Percentiles rank a stretch among this genome's conserved stretches.
Evolutionary conservation across 2,888 invertebrate species (phyloP).

Genomic region (Harpalus rubripes): DNA sequence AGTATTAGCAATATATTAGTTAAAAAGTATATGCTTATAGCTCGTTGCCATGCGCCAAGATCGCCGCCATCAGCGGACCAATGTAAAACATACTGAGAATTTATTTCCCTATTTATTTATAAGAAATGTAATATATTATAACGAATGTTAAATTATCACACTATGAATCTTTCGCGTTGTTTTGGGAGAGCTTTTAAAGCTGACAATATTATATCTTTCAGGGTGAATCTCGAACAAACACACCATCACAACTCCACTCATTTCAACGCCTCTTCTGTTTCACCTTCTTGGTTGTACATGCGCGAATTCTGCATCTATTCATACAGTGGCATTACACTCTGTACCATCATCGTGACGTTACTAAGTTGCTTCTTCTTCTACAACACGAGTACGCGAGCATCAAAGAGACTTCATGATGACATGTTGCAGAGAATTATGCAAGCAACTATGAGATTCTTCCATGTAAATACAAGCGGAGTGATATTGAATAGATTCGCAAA

Average conservation of each 20-base stretch:
- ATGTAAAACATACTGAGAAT: too few relatives aligned
- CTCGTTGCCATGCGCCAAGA: too few relatives aligned
- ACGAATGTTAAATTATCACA: too few relatives aligned
- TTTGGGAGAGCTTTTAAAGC: too few relatives aligned
- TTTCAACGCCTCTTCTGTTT: background rate
- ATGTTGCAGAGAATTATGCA: conserved; percentile 91
- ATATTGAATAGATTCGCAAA: conserved; percentile 94
- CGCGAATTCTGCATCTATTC: conserved; percentile 74
- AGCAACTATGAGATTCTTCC: conserved; percentile 92
- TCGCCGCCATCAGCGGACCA: too few relatives aligned
- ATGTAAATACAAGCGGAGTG: conserved; percentile 89
- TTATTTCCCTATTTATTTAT: too few relatives aligned
- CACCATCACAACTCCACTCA: conserved; percentile 19
- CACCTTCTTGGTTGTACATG: conserved; percentile 73
- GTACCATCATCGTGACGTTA: conserved; percentile 78
- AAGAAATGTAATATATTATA: too few relatives aligned
- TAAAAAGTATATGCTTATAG: too few relatives aligned
- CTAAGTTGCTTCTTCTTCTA: conserved; percentile 84
- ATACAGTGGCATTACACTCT: conserved; percentile 78
- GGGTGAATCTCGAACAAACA: conserved; percentile 67
- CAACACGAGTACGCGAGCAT: conserved; percentile 85
- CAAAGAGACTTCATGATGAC: conserved; percentile 87
- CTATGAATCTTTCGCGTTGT: too few relatives aligned
- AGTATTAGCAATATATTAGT: too few relatives aligned
- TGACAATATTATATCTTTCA: conserved; percentile 20